Conservation (phyloP, 2,113 vertebrate genomes). For the Anas platyrhynchos region DNA sequence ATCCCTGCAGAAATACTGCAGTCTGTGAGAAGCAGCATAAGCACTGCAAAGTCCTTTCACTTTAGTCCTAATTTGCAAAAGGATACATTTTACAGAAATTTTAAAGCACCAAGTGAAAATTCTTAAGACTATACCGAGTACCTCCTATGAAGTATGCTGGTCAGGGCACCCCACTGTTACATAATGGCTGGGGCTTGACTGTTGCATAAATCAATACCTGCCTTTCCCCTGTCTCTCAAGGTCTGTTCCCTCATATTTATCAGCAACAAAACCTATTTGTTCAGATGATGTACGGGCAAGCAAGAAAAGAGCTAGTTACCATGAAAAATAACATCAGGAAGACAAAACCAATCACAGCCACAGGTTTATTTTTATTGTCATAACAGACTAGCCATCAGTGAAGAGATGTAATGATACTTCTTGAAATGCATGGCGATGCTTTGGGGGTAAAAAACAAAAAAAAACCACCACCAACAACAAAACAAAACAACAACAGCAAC, state of each 20-base stretch:
- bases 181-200: not conserved
- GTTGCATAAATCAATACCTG: no score
- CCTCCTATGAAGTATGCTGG: accelerated
- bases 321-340: not conserved
- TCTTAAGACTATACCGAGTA: not conserved
- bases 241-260: not conserved
- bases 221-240: not conserved
- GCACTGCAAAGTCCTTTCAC: not conserved
- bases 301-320: not conserved
- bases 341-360: not conserved
- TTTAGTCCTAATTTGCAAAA: not conserved
- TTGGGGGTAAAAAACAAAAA: not conserved
- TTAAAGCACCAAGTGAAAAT: not conserved
- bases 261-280: not conserved
- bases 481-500: no score
- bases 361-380: not conserved
- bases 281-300: no score
- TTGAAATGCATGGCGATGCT: not conserved
- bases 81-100: not conserved
- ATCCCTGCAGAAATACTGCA: not conserved
- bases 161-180: no score
- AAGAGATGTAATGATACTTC: not conserved
- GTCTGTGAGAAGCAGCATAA: accelerated
- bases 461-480: not conserved
- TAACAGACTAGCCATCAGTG: not conserved